These are phyloP conservation scores for Chironomus riparius DNA, from an alignment of 2,888 invertebrate genomes.

Conservation along the genomic window DNA sequence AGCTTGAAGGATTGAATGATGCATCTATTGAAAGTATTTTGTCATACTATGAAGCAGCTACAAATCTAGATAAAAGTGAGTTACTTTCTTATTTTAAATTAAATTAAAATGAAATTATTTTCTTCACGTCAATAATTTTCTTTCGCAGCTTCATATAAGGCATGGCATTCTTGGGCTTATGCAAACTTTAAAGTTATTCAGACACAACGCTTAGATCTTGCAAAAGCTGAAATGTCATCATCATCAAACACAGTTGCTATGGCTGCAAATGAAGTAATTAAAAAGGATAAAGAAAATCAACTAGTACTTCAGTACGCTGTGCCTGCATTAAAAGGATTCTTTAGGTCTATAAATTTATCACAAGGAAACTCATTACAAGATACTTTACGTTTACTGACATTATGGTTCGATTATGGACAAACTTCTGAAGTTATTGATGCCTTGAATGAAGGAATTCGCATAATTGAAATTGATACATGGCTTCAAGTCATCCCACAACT, in stretches of 20 bases:
- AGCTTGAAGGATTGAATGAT: conserved; percentile 68
- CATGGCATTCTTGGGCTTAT: conserved; percentile 98
- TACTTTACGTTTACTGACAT: conserved; percentile 83
- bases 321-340: conserved; percentile 91
- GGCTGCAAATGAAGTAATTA: conserved; percentile 28
- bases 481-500: conserved; percentile 98
- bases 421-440: conserved; percentile 90
- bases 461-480: conserved; percentile 97
- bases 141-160: conserved; percentile 70
- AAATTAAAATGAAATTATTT: no score
- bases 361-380: conserved; percentile 92
- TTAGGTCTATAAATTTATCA: conserved; percentile 87
- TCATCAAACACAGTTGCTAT: conserved; percentile 34
- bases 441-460: conserved; percentile 80
- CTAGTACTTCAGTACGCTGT: conserved; percentile 69
- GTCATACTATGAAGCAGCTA: conserved; percentile 41
- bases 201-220: conserved; percentile 37
- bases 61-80: conserved; percentile 34
- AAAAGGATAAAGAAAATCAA: conserved; percentile 32
- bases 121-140: no score
- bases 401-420: conserved; percentile 98
- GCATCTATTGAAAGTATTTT: conserved; percentile 49
- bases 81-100: not conserved
- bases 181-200: conserved; percentile 90
- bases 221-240: conserved; percentile 35